Percentiles rank a stretch among this genome's conserved stretches.
Conservation (phyloP, 2,113 vertebrate species). For the Strigops habroptila region DNA sequence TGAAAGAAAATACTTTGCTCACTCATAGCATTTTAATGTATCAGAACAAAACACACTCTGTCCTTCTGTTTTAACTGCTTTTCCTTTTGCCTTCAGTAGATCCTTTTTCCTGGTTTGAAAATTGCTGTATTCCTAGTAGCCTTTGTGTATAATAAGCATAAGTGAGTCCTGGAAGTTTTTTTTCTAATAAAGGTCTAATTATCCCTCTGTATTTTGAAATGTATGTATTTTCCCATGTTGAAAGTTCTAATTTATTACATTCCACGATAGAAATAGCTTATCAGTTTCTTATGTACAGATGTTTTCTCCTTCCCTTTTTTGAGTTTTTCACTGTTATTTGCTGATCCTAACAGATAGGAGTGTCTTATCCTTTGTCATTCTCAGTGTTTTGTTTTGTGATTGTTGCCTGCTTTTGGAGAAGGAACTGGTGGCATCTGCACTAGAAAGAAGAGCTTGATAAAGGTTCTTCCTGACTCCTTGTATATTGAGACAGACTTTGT, state of each 20-base stretch:
- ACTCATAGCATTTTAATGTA: neutral
- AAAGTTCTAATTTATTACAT: neutral
- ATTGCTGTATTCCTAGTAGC: neutral
- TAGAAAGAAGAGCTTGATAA: neutral
- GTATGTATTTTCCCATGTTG: neutral
- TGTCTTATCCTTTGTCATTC: neutral
- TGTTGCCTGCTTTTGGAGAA: neutral
- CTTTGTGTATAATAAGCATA: neutral
- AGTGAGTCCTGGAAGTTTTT: neutral
- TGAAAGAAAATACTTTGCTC: neutral
- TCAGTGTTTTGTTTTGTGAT: neutral
- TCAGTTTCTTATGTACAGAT: neutral
- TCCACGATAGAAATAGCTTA: neutral
- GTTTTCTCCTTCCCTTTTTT: neutral
- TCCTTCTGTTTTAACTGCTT: neutral
- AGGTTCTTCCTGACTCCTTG: neutral
- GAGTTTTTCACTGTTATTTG: neutral
- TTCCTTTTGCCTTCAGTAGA: neutral
- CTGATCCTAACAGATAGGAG: neutral
- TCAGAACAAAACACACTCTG: neutral
- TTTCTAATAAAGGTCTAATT: neutral
- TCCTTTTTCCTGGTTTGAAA: neutral
- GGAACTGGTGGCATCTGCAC: neutral
- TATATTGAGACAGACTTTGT: neutral
- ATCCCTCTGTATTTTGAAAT: neutral